These are phyloP conservation scores for Dascillus cervinus DNA, from an alignment of 2,888 invertebrate species.

Conservation along the genomic window DNA sequence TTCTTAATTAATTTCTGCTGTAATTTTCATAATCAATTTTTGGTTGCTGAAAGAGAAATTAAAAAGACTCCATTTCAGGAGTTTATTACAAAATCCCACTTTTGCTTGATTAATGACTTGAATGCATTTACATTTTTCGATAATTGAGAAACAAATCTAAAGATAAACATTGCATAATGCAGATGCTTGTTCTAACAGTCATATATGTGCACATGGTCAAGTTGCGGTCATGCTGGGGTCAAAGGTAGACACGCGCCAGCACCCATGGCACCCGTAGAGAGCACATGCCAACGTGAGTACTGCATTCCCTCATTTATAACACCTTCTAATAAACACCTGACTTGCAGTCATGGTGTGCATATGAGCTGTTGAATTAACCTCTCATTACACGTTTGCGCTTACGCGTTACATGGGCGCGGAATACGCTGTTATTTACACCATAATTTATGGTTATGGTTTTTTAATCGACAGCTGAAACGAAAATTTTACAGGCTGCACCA, in stretches of 20 bases:
- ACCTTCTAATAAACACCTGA: slow-evolving; percentile 22
- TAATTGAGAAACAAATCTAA: neutral
- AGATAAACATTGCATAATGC: neutral
- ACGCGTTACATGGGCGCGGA: too few relatives aligned
- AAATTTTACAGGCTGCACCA: too few relatives aligned
- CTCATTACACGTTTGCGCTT: too few relatives aligned
- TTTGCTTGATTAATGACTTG: neutral
- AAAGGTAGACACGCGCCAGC: slow-evolving; percentile 19
- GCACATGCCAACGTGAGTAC: slow-evolving; percentile 20
- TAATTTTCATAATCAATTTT: too few relatives aligned
- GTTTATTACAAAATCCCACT: too few relatives aligned
- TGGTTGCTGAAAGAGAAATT: too few relatives aligned
- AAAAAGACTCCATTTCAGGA: too few relatives aligned
- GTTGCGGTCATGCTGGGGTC: slow-evolving; percentile 18
- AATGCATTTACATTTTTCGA: too few relatives aligned
- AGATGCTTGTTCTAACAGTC: neutral
- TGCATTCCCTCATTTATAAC: slow-evolving; percentile 21
- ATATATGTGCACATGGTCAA: slow-evolving; percentile 7
- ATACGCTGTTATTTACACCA: too few relatives aligned
- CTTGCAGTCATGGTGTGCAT: slow-evolving; percentile 20
- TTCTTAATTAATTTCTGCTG: too few relatives aligned
- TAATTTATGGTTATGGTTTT: too few relatives aligned
- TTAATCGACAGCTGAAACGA: too few relatives aligned
- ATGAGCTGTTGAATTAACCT: slow-evolving; percentile 18
- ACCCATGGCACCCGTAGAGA: slow-evolving; percentile 20